These are phyloP conservation scores for Ectobius pallidus DNA, from an alignment of 2,888 invertebrate genomes.

Conservation along the genomic window DNA sequence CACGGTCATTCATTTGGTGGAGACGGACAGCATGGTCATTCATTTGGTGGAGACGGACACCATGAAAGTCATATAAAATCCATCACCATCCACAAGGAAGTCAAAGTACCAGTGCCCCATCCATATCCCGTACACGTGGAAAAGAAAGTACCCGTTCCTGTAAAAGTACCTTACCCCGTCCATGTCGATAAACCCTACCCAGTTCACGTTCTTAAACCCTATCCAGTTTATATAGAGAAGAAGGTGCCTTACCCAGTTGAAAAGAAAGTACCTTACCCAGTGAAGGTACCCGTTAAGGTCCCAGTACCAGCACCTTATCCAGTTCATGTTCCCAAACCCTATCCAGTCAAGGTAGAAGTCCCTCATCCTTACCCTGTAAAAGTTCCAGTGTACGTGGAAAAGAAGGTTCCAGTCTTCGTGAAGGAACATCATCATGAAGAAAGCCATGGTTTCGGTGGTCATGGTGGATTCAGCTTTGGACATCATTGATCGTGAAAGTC, in stretches of 20 bases:
- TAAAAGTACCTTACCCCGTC: constrained; percentile 41
- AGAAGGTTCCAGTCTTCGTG: constrained; percentile 19
- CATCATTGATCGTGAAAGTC: too few species aligned
- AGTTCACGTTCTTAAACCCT: constrained; percentile 41
- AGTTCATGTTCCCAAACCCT: constrained; percentile 50
- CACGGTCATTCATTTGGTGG: too few species aligned
- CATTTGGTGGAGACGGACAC: neutral
- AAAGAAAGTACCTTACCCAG: constrained; percentile 35
- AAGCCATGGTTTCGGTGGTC: too few species aligned
- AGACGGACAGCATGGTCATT: neutral
- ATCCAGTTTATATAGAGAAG: constrained; percentile 41
- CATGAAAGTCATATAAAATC: constrained; percentile 27
- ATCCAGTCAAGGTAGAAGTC: constrained; percentile 11
- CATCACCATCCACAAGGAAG: constrained; percentile 37
- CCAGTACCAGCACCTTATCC: constrained; percentile 58
- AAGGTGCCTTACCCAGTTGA: constrained; percentile 57
- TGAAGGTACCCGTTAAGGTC: constrained; percentile 67
- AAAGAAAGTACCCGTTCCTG: constrained; percentile 51
- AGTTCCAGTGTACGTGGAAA: constrained; percentile 30
- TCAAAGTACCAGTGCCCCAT: constrained; percentile 48
- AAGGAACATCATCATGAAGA: constrained; percentile 10
- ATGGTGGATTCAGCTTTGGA: neutral
- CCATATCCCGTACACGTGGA: constrained; percentile 53
- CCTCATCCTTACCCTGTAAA: constrained; percentile 19
- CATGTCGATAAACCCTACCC: constrained; percentile 47